A percentile compares a stretch with the other conserved stretches of the same genome.
phyloP scores from a whole-genome alignment of 2,888 invertebrate genomes.

The Xanthorhoe spadicearia region DNA sequence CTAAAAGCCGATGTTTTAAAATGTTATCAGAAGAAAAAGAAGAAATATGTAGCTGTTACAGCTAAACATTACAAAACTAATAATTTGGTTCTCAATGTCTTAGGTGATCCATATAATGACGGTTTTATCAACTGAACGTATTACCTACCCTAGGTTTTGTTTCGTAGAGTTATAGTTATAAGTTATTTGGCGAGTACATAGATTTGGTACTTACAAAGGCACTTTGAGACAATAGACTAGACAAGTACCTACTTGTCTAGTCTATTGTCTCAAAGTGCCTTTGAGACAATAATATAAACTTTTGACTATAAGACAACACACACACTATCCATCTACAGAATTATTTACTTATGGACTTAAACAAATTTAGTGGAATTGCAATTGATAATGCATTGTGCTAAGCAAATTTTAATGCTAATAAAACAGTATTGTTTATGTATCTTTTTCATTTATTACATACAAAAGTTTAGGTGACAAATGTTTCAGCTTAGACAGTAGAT shows the following conservation, averaged over 20 bases:
- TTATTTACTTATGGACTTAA: too few species aligned
- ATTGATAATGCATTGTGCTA: too few species aligned
- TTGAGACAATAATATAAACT: too few species aligned
- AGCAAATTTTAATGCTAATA: neutral
- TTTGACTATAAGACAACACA: too few species aligned
- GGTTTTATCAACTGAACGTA: constrained; percentile 36
- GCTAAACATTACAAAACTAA: constrained; percentile 44
- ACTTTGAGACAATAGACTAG: too few species aligned
- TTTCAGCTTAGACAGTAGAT: constrained; percentile 56
- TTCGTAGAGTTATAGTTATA: too few species aligned
- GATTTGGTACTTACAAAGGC: too few species aligned
- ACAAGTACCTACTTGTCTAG: too few species aligned
- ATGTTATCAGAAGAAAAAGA: constrained; percentile 37
- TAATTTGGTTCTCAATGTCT: constrained; percentile 50
- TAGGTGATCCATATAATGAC: constrained; percentile 50
- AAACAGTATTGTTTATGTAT: constrained; percentile 21
- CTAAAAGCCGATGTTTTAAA: constrained; percentile 45
- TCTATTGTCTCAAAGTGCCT: too few species aligned
- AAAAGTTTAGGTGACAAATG: constrained; percentile 63
- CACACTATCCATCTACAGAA: too few species aligned
- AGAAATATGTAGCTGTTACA: neutral
- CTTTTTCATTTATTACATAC: constrained; percentile 66
- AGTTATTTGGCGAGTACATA: too few species aligned
- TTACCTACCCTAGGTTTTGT: neutral
- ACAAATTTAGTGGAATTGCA: too few species aligned